Conservation (phyloP, 92 coral and sea anemone genomes). For the Epizoanthus ramosus region DNA sequence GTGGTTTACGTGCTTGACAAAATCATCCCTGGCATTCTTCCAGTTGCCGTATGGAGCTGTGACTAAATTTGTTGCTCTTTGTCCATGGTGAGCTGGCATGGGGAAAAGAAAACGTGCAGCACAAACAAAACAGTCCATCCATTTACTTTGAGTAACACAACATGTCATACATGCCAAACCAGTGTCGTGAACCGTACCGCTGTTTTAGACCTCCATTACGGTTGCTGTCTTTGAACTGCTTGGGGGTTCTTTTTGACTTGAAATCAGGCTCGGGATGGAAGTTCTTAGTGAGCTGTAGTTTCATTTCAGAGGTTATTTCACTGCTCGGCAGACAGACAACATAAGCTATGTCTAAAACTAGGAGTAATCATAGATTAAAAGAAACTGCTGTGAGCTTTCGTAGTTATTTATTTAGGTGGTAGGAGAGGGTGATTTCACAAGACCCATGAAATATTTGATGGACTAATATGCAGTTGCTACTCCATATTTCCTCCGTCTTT, state of each 20-base stretch:
- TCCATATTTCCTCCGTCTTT: no score
- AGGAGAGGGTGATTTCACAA: no score
- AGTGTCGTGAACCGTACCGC: slow-evolving; percentile 53
- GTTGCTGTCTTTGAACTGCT: slow-evolving; percentile 50
- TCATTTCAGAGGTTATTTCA: slow-evolving; percentile 1
- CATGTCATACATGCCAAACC: slow-evolving; percentile 56
- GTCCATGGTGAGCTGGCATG: slow-evolving; percentile 56
- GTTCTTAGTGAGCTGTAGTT: slow-evolving; percentile 31
- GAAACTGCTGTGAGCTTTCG: no score
- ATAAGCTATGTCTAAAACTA: no score
- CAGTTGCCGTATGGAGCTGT: slow-evolving; percentile 28
- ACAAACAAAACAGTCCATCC: slow-evolving; percentile 57
- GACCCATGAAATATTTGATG: no score
- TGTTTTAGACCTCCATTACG: slow-evolving; percentile 49
- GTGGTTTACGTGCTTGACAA: slow-evolving; percentile 13
- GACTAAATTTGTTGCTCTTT: slow-evolving; percentile 35
- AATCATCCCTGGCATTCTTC: slow-evolving; percentile 45
- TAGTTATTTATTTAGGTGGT: no score
- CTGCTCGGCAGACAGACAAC: not conserved
- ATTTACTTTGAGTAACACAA: slow-evolving; percentile 58
- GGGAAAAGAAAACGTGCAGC: slow-evolving; percentile 60
- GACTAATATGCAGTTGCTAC: no score
- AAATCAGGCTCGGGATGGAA: slow-evolving; percentile 47
- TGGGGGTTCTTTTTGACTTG: slow-evolving; percentile 43
- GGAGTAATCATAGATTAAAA: no score